Percentiles rank a stretch among this genome's conserved stretches.
Evolutionary conservation across 2,888 invertebrate species (phyloP).

Genomic region (Drosophila conformis): DNA sequence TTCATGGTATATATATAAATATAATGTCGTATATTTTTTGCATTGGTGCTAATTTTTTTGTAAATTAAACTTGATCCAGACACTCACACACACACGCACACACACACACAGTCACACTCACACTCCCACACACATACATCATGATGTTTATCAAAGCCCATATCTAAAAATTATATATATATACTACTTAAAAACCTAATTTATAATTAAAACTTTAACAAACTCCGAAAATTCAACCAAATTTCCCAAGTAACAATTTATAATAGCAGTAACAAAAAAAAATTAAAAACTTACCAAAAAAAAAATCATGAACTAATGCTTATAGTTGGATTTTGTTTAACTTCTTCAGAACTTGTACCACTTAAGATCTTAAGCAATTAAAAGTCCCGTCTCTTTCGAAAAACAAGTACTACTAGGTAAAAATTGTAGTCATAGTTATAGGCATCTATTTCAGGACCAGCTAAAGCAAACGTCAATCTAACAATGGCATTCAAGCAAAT

Average conservation of each 20-base stretch:
- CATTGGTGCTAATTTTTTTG: conserved; percentile 75
- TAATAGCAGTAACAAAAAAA: conserved; percentile 5
- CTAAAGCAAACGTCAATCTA: conserved; percentile 34
- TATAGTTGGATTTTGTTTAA: conserved; percentile 15
- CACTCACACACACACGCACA: conserved; percentile 20
- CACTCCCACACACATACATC: conserved; percentile 1
- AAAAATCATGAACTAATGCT: conserved; percentile 1
- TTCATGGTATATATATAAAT: conserved; percentile 6
- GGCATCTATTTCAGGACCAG: conserved; percentile 59
- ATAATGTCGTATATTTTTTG: conserved; percentile 53
- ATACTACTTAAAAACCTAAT: conserved; percentile 6
- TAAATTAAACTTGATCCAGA: conserved; percentile 48
- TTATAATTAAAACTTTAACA: background rate
- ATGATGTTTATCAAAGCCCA: conserved; percentile 49
- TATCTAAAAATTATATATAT: conserved; percentile 25
- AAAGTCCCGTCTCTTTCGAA: conserved; percentile 49
- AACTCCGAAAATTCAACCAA: conserved; percentile 8
- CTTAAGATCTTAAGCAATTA: conserved; percentile 38
- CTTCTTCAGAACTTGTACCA: conserved; percentile 22
- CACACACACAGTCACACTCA: background rate
- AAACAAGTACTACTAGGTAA: conserved; percentile 13
- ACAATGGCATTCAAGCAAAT: conserved; percentile 27
- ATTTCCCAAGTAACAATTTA: conserved; percentile 11
- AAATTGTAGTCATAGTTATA: conserved; percentile 17
- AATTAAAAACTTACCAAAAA: background rate